Evolutionary conservation across 2,797 vertebrate species (phyloP), one percentile per base, ranked within the genome.

Genomic region (Apogon talboti): DNA sequence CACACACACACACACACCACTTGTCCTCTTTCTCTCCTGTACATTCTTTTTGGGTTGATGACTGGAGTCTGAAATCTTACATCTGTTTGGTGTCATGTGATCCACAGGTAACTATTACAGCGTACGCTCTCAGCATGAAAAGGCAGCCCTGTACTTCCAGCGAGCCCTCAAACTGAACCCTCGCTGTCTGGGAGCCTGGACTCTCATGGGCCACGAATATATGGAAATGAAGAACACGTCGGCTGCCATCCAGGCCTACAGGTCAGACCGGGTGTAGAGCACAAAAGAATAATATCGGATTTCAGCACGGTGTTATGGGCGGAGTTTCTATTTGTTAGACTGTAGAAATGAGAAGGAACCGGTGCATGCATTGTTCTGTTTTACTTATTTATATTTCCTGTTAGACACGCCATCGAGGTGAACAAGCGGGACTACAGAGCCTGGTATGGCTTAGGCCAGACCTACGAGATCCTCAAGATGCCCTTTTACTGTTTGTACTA

Each of bases 211-310:
- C 37, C 98, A 99, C 2, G 98, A 99, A 66, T 99, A 99, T 86
- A 99, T 99, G 98, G 98, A 99, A 87, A 99, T 99, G 98, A 99
- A 99, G 88, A 99, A 99, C 88, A 99, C 98, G 0, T 98, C 98
- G 6, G 98, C 98, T 16, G 98, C 98, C 75, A 99, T 99, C 78
- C 98, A 99, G 83, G 98, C 98, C 63, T 99, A 99, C 58, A 95
- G 98, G 98, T 99, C 37, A 56, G 83, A 42, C 18, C 13, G 14
- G 19, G 16, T 11, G 6, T 15, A 24, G 16, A 53, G 3, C 18
- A 42, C n/a, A 14, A 10, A 11, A 11, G 6, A 2, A 6, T 38
- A 6, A n/a, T 38, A 35, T 28, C 21, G n/a, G 3, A 6, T 28
- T 4, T 49, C 3, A 16, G 0, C 4, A 44, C 2, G 41, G 14